Conservation (phyloP, 2,797 vertebrate genomes). For the Xiphophorus birchmanni region DNA sequence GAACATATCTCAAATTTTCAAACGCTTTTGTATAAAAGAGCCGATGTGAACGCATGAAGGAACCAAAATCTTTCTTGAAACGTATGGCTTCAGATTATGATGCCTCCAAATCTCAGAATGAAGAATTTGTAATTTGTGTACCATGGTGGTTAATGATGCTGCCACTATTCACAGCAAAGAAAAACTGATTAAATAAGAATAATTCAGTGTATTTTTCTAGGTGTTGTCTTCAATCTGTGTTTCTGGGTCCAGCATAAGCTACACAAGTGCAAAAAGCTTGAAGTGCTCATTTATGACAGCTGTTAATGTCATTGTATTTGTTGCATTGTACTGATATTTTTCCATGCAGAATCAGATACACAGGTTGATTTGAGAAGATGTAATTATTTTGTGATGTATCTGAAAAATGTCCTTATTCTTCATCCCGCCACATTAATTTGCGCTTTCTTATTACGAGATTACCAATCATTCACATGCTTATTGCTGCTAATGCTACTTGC, state of each 20-base stretch:
- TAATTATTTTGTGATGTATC: background rate
- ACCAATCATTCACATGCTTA: background rate
- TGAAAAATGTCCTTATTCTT: background rate
- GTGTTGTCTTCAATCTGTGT: background rate
- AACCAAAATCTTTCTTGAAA: background rate
- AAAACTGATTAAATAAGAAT: background rate
- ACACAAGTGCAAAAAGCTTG: background rate
- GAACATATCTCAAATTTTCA: background rate
- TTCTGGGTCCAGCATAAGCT: background rate
- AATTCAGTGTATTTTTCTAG: background rate
- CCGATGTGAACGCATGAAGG: background rate
- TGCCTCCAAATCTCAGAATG: background rate
- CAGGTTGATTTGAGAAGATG: background rate
- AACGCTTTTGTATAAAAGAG: background rate
- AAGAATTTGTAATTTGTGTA: background rate
- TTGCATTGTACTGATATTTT: background rate
- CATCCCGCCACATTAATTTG: background rate
- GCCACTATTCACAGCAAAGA: background rate
- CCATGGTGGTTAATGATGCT: background rate
- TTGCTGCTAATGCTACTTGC: constrained; percentile 1
- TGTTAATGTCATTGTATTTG: background rate
- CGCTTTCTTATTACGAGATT: too few relatives aligned
- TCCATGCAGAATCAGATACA: background rate
- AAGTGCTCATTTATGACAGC: background rate
- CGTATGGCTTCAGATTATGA: background rate